A percentile compares a stretch with the other conserved stretches of the same genome.
Conservation (phyloP, 1,140 invertebrate species). For the Diachasmimorpha longicaudata region DNA sequence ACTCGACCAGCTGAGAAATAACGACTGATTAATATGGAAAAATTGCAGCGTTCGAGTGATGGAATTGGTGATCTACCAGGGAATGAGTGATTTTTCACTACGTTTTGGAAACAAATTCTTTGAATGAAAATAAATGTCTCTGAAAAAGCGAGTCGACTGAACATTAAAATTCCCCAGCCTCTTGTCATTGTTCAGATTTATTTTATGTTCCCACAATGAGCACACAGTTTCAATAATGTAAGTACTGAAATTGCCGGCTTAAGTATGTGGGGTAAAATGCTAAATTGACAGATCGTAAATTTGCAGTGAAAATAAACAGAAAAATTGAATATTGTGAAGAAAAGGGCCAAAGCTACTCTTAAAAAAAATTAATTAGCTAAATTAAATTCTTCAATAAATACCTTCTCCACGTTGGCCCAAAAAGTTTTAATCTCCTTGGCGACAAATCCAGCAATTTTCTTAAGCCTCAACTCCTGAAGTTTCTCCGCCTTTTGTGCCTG, state of each 20-base stretch:
- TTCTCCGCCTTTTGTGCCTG: conserved; percentile 90
- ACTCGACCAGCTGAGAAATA: conserved; percentile 82
- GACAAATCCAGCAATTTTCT: conserved; percentile 86
- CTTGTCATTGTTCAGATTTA: conserved; percentile 33
- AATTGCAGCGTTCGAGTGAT: too few species aligned
- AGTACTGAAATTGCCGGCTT: conserved; percentile 58
- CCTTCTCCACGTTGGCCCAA: conserved; percentile 96
- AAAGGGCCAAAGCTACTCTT: too few species aligned
- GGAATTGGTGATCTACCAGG: too few species aligned
- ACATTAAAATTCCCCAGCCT: conserved; percentile 28
- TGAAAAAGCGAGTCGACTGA: conserved; percentile 37
- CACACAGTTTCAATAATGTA: conserved; percentile 53
- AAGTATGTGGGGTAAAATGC: conserved; percentile 58
- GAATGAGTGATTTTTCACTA: conserved; percentile 18
- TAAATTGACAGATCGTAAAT: too few species aligned
- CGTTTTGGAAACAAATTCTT: neutral
- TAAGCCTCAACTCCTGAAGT: conserved; percentile 85
- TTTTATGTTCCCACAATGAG: conserved; percentile 62
- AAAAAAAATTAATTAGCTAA: conserved; percentile 17
- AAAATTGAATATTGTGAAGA: too few species aligned
- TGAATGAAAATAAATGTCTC: conserved; percentile 32
- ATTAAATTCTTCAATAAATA: conserved; percentile 42
- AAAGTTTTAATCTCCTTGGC: conserved; percentile 95
- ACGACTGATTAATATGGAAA: conserved; percentile 22
- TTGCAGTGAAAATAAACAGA: too few species aligned